These are phyloP conservation scores for Neomorphus geoffroyi DNA, from an alignment of 2,797 vertebrate species.

Conservation along the genomic window DNA sequence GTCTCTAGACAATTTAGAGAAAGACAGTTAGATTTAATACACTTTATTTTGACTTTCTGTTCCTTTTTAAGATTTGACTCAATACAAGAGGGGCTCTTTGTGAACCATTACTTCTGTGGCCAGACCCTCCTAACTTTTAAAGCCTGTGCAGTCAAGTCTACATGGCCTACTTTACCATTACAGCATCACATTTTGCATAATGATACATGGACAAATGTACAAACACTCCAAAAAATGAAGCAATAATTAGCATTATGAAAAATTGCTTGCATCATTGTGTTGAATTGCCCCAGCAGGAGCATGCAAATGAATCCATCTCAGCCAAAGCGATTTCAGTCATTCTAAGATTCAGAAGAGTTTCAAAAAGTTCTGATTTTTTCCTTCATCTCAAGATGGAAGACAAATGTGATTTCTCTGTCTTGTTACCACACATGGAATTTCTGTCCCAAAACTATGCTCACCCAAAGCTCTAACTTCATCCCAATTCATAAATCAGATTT, in stretches of 20 bases:
- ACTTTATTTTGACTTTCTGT: slow-evolving; percentile 10
- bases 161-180: neutral
- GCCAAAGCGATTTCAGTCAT: neutral
- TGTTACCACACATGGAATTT: neutral
- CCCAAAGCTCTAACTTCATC: neutral
- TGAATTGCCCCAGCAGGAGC: neutral
- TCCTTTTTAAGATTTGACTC: neutral
- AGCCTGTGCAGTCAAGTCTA: neutral
- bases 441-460: neutral
- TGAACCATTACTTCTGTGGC: neutral
- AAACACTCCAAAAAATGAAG: neutral
- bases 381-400: neutral
- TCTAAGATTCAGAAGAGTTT: neutral
- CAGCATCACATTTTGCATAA: neutral
- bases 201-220: neutral
- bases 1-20: slow-evolving; percentile 31
- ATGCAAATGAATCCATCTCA: neutral
- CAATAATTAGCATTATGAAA: neutral
- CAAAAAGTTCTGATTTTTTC: fast-evolving
- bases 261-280: neutral
- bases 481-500: neutral
- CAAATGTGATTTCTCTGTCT: neutral
- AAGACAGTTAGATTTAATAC: neutral
- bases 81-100: neutral
- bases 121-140: neutral